Conservation (phyloP, 1,140 invertebrate species). For the Mya arenaria region DNA sequence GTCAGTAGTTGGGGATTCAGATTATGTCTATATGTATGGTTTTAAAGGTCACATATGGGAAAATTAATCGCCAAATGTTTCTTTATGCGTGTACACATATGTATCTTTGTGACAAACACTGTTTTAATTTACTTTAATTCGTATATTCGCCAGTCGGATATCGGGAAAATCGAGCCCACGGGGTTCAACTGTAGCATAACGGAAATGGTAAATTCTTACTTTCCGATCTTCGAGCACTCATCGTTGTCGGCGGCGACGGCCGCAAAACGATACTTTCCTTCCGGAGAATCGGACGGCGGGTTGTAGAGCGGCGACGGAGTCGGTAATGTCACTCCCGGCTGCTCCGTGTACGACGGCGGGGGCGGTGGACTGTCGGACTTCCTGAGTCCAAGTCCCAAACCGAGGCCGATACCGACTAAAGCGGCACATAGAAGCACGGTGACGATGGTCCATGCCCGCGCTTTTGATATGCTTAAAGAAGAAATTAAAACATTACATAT, state of each 20-base stretch:
- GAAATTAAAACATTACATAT: too few species aligned
- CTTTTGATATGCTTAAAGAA: background rate
- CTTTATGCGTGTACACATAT: too few species aligned
- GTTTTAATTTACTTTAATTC: too few species aligned
- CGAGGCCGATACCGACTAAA: background rate
- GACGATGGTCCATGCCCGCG: background rate
- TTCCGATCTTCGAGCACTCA: conserved; percentile 16
- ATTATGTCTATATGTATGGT: too few species aligned
- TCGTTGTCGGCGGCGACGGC: conserved; percentile 24
- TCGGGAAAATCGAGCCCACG: too few species aligned
- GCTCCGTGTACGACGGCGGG: background rate
- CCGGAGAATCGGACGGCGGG: background rate
- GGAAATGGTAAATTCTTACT: background rate
- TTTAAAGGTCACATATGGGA: too few species aligned
- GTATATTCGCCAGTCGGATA: too few species aligned
- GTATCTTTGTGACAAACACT: too few species aligned
- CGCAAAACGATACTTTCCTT: conserved; percentile 28
- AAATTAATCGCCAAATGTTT: too few species aligned
- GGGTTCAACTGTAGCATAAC: background rate
- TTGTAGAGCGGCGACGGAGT: background rate
- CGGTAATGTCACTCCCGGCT: background rate
- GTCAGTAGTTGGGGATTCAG: too few species aligned
- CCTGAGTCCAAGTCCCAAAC: background rate
- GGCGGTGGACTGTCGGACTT: too few species aligned
- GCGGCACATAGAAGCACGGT: background rate